Conservation (phyloP, 2,113 vertebrate species). For the Dromas ardeola region DNA sequence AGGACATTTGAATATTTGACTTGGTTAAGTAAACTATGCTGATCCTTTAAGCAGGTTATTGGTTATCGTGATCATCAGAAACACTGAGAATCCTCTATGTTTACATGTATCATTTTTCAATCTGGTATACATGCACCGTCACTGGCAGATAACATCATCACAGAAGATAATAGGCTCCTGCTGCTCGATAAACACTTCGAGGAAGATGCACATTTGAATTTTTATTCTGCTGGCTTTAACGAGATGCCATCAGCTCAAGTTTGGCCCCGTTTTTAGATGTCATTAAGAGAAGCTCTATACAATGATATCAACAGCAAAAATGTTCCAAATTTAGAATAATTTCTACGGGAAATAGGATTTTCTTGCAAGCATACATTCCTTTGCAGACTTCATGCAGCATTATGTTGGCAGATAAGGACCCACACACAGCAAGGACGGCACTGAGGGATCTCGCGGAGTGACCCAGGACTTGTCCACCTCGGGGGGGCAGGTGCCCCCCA, state of each 20-base stretch:
- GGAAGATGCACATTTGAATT: constrained; percentile 2
- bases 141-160: background rate
- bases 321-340: background rate
- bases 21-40: background rate
- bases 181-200: constrained; percentile 2
- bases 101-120: background rate
- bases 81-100: background rate
- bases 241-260: background rate
- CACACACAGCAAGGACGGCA: rapidly evolving
- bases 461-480: background rate
- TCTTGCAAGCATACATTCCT: background rate
- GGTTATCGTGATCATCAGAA: background rate
- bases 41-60: background rate
- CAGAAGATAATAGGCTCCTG: background rate
- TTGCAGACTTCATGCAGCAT: background rate
- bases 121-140: background rate
- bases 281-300: background rate
- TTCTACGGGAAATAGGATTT: background rate
- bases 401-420: background rate
- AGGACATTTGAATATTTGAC: background rate
- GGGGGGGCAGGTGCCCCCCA: rapidly evolving
- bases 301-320: background rate
- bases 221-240: background rate
- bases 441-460: background rate
- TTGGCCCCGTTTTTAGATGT: background rate